A percentile compares a stretch with the other conserved stretches of the same genome.
These are phyloP conservation scores for Dermochelys coriacea DNA, from an alignment of 2,797 vertebrate species.

Conservation along the genomic window DNA sequence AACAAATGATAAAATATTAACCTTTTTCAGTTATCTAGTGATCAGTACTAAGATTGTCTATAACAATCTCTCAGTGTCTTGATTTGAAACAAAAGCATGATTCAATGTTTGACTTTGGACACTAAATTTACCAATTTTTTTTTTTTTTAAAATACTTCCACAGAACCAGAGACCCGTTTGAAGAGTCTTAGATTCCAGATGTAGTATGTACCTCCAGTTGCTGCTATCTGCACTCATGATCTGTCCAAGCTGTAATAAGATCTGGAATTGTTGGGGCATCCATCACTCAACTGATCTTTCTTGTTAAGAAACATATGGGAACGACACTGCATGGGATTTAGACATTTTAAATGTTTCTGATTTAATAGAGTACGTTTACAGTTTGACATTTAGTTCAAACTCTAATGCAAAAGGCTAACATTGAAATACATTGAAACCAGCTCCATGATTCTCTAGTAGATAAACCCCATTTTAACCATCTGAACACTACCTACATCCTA, in stretches of 20 bases:
- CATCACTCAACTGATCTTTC: rapidly evolving
- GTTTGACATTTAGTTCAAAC: neutral
- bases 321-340: neutral
- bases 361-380: neutral
- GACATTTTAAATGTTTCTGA: neutral
- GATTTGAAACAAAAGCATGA: neutral
- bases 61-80: rapidly evolving
- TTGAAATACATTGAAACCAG: neutral
- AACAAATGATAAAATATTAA: neutral
- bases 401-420: neutral
- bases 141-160: neutral
- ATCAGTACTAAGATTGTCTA: rapidly evolving
- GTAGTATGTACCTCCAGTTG: neutral
- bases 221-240: neutral
- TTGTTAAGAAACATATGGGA: neutral
- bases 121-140: rapidly evolving
- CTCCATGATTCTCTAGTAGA: neutral
- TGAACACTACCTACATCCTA: neutral
- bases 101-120: neutral
- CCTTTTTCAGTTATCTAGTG: rapidly evolving
- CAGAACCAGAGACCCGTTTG: rapidly evolving
- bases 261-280: rapidly evolving
- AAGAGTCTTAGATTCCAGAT: neutral
- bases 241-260: rapidly evolving
- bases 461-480: neutral